phyloP scores from a whole-genome alignment of 2,797 vertebrate genomes.

The Capromys pilorides region DNA sequence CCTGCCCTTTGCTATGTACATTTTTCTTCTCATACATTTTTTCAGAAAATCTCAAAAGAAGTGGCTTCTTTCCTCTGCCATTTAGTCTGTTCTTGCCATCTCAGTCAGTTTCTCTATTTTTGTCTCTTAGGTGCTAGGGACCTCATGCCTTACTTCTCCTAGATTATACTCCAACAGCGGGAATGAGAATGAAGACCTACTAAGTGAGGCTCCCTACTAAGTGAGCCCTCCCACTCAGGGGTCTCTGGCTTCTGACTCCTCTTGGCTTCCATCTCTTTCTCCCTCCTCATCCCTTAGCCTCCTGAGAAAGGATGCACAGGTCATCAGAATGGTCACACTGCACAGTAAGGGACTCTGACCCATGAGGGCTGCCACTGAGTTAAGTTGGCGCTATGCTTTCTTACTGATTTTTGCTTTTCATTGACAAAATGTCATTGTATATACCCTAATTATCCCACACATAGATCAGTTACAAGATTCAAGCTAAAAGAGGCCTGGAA shows the following conservation, averaged over 20 bases:
- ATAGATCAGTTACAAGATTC: not conserved
- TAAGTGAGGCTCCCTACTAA: conserved; percentile 21
- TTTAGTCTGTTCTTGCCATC: not conserved
- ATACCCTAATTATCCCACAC: conserved; percentile 7
- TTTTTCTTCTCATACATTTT: not conserved
- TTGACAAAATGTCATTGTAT: not conserved
- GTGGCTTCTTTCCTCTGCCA: not conserved
- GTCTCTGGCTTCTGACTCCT: not conserved
- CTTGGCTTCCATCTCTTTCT: conserved; percentile 23
- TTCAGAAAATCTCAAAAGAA: conserved; percentile 10
- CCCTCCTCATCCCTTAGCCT: accelerated
- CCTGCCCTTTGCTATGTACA: not conserved
- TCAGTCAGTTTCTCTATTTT: not conserved
- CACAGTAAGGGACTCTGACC: not conserved
- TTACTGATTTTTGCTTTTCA: not conserved
- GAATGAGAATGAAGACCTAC: conserved; percentile 24
- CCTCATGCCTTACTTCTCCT: not conserved
- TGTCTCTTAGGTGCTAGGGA: not conserved
- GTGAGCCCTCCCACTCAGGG: not conserved
- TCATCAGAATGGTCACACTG: not conserved
- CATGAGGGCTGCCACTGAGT: not conserved
- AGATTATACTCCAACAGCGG: conserved; percentile 44
- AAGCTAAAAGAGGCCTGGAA: not conserved
- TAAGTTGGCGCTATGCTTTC: not conserved
- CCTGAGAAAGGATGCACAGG: not conserved